These are phyloP conservation scores for Chloebia gouldiae DNA, from an alignment of 2,113 vertebrate genomes.

Conservation along the genomic window DNA sequence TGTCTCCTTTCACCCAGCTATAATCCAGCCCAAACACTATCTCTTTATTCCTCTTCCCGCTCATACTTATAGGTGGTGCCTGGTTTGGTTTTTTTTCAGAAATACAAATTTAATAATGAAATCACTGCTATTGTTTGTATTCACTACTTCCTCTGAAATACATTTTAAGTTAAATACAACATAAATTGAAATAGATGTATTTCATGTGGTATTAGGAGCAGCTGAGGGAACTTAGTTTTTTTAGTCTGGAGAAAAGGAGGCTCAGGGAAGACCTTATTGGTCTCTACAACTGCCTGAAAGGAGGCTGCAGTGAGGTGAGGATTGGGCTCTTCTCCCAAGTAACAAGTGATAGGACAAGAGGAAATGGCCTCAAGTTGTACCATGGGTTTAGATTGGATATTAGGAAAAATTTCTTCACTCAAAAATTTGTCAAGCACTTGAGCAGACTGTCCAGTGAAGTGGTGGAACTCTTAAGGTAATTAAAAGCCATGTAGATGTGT, in stretches of 20 bases:
- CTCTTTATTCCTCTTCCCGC: not conserved
- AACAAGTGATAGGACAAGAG: not conserved
- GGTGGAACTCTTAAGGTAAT: not conserved
- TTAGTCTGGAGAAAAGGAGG: not conserved
- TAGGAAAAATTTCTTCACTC: not conserved
- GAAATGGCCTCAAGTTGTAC: not conserved
- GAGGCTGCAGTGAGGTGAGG: not conserved
- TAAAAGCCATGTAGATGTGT: rapidly evolving
- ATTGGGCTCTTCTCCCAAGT: not conserved
- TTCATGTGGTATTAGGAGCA: not conserved
- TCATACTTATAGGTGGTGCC: not conserved
- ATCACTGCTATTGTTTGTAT: not conserved
- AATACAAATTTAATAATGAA: not conserved
- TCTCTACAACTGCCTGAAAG: not conserved
- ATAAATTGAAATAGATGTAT: not conserved
- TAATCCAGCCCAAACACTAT: not conserved
- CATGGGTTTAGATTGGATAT: not conserved
- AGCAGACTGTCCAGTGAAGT: not conserved
- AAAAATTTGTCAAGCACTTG: not conserved
- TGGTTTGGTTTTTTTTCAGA: not conserved
- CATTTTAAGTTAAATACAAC: not conserved
- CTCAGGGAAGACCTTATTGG: rapidly evolving
- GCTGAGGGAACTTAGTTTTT: not conserved
- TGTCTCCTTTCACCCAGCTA: not conserved
- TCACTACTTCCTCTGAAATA: not conserved